Percentiles rank a stretch among this genome's conserved stretches.
Evolutionary conservation across 2,113 vertebrate species (phyloP).

Genomic region (Zingel zingel): DNA sequence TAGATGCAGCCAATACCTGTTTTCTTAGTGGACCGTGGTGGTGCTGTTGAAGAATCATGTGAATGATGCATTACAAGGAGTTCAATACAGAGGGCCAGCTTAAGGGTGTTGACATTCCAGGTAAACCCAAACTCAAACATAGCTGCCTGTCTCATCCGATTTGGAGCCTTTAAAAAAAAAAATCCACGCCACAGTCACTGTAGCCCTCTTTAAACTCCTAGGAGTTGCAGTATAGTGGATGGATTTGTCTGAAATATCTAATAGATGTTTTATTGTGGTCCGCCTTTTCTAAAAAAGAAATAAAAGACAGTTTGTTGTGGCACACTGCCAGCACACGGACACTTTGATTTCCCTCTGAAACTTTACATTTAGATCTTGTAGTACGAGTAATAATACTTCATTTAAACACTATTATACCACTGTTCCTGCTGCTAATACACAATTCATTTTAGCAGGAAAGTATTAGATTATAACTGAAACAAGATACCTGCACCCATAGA

Average conservation of each 20-base stretch:
- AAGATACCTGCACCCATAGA: slow-evolving; percentile 58
- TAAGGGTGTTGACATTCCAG: slow-evolving; percentile 56
- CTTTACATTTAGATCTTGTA: not conserved
- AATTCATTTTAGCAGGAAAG: slow-evolving; percentile 38
- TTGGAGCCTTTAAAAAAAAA: slow-evolving; percentile 37
- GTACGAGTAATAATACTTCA: slow-evolving; percentile 6
- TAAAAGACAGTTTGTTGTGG: not conserved
- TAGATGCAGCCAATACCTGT: slow-evolving; percentile 6
- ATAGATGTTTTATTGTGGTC: slow-evolving; percentile 12
- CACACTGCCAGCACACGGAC: not conserved
- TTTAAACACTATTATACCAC: slow-evolving; percentile 24
- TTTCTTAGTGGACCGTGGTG: slow-evolving; percentile 25
- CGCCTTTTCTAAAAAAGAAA: not conserved
- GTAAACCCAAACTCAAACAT: slow-evolving; percentile 67
- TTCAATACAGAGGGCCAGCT: slow-evolving; percentile 32
- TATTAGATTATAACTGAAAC: slow-evolving; percentile 46
- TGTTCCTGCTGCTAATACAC: slow-evolving; percentile 36
- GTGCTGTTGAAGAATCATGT: not conserved
- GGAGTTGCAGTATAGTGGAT: slow-evolving; percentile 13
- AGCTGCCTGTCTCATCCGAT: slow-evolving; percentile 32
- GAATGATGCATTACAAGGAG: slow-evolving; percentile 31
- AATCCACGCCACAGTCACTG: not conserved
- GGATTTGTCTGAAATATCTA: slow-evolving; percentile 24
- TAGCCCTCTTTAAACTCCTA: slow-evolving; percentile 5
- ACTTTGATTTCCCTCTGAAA: not conserved